Percentiles rank a stretch among this genome's conserved stretches.
These are phyloP conservation scores for Cryptops parisi DNA, from an alignment of 2,888 invertebrate species.

Conservation along the genomic window DNA sequence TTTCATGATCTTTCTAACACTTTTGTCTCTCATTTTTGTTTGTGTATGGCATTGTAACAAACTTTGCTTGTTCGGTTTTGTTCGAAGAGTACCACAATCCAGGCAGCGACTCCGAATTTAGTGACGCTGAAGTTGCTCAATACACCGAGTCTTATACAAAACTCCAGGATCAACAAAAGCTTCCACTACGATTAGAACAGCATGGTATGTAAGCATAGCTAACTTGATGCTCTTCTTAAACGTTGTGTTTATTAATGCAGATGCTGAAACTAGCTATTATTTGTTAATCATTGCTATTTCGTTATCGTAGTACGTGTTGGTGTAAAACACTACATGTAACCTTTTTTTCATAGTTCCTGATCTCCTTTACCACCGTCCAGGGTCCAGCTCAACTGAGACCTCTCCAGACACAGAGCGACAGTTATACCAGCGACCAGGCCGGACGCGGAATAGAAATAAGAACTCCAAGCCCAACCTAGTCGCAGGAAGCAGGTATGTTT, in stretches of 20 bases:
- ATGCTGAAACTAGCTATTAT: too few relatives aligned
- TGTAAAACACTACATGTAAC: too few relatives aligned
- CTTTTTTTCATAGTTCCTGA: constrained; percentile 14
- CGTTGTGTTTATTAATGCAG: too few relatives aligned
- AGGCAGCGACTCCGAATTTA: constrained; percentile 15
- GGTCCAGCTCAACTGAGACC: constrained; percentile 16
- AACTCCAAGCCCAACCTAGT: constrained; percentile 11
- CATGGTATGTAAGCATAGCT: constrained; percentile 14
- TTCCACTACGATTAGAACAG: constrained; percentile 13
- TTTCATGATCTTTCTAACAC: too few relatives aligned
- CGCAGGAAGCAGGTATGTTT: constrained; percentile 8
- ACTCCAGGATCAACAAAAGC: constrained; percentile 12
- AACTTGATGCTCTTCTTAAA: too few relatives aligned
- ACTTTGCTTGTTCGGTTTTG: not conserved
- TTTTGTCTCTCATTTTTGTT: too few relatives aligned
- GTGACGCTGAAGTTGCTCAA: constrained; percentile 12
- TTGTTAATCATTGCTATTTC: too few relatives aligned
- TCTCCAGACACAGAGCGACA: constrained; percentile 15
- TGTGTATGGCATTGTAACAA: too few relatives aligned
- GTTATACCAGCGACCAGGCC: constrained; percentile 16
- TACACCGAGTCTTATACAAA: constrained; percentile 14
- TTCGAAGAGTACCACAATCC: constrained; percentile 9
- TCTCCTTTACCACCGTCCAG: constrained; percentile 17
- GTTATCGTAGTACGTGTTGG: too few relatives aligned
- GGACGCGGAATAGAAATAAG: constrained; percentile 11